Conservation (phyloP, 2,113 vertebrate species). For the Rissa tridactyla region DNA sequence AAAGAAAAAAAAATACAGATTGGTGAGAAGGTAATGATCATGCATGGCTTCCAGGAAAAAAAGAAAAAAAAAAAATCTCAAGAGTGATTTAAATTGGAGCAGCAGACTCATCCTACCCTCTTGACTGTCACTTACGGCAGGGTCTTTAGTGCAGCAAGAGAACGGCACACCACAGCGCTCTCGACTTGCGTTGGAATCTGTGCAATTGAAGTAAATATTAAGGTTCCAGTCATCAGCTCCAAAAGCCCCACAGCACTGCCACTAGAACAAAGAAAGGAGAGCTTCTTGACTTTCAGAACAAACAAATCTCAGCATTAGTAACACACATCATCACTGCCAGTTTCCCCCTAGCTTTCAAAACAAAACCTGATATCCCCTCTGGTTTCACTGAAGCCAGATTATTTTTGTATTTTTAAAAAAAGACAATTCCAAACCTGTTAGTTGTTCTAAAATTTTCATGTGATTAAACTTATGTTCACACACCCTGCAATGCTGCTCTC, state of each 20-base stretch:
- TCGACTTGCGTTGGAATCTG: slow-evolving; percentile 90
- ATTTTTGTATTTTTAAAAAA: not conserved
- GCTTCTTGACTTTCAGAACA: not conserved
- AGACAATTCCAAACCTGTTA: not conserved
- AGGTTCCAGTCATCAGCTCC: slow-evolving; percentile 96
- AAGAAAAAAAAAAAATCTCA: not conserved
- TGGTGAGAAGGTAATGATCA: not conserved
- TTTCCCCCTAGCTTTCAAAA: not conserved
- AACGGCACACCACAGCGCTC: slow-evolving; percentile 96
- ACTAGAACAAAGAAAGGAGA: slow-evolving; percentile 74
- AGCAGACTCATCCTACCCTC: not conserved
- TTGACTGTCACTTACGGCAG: slow-evolving; percentile 79
- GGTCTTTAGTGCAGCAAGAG: slow-evolving; percentile 97
- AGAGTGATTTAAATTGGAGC: not conserved
- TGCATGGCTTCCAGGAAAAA: not conserved
- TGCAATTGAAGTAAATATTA: slow-evolving; percentile 99
- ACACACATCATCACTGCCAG: not conserved
- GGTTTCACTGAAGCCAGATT: not conserved
- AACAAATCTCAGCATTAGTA: not conserved
- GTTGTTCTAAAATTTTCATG: not conserved
- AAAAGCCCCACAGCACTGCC: slow-evolving; percentile 97
- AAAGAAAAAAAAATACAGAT: not conserved
- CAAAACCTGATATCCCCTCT: not conserved
- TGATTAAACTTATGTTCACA: not conserved
- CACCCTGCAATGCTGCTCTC: not conserved